phyloP scores from a whole-genome alignment of 2,797 vertebrate genomes.

The Harpagifer antarcticus region DNA sequence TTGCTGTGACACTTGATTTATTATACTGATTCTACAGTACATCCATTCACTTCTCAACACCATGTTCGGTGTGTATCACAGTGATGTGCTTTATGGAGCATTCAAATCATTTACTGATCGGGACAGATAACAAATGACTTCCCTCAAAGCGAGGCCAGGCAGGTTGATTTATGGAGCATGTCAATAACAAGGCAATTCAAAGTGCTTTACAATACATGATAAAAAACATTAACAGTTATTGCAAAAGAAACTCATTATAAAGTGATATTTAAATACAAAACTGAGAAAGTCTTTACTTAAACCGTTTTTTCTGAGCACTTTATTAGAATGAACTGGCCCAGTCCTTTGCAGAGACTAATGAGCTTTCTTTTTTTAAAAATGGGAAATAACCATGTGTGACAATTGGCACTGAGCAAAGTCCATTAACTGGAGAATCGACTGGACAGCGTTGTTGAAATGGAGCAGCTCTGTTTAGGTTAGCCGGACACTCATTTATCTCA shows the following conservation, averaged over 20 bases:
- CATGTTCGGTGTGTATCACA: not conserved
- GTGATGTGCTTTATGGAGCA: not conserved
- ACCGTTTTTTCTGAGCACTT: conserved; percentile 15
- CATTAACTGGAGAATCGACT: conserved; percentile 15
- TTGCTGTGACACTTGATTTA: not conserved
- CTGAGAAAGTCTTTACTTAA: not conserved
- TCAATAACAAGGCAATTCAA: too few species aligned
- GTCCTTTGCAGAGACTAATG: conserved; percentile 13
- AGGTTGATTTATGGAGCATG: too few species aligned
- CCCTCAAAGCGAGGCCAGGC: conserved; percentile 15
- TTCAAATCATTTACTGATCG: conserved; percentile 30
- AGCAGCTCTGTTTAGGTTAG: conserved; percentile 24
- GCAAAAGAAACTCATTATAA: too few species aligned
- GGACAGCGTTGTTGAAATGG: conserved; percentile 16
- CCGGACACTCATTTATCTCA: conserved; percentile 12
- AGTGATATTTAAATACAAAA: too few species aligned
- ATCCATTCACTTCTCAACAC: not conserved
- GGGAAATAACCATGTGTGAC: conserved; percentile 33
- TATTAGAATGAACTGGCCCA: not conserved
- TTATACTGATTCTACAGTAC: not conserved
- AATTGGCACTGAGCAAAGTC: conserved; percentile 9
- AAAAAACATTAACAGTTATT: too few species aligned
- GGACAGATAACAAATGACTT: conserved; percentile 19
- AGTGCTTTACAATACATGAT: too few species aligned
- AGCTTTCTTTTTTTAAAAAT: conserved; percentile 5